These are phyloP conservation scores for Callorhinus ursinus DNA, from an alignment of 2,113 vertebrate genomes.

Conservation along the genomic window DNA sequence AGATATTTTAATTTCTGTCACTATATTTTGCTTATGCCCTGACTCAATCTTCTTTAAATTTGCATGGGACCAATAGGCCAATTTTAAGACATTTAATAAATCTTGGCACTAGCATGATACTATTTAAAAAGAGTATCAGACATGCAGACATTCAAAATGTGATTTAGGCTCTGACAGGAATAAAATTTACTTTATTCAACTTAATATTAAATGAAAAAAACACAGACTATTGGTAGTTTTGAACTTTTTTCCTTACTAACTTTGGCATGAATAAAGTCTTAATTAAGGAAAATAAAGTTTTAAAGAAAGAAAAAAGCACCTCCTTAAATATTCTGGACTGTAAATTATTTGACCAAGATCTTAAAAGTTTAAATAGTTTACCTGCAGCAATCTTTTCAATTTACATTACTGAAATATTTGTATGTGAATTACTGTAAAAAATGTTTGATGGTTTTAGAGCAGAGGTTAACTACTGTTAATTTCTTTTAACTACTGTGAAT, in stretches of 20 bases:
- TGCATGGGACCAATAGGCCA: not conserved
- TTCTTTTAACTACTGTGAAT: conserved; percentile 38
- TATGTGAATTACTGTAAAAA: conserved; percentile 30
- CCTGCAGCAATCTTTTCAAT: conserved; percentile 30
- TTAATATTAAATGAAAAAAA: conserved; percentile 48
- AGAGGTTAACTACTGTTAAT: conserved; percentile 46
- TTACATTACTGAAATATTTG: conserved; percentile 41
- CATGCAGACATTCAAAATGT: conserved; percentile 34
- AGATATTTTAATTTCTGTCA: not conserved
- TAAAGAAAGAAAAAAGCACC: conserved; percentile 54
- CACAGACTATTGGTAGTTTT: not conserved
- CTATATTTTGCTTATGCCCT: not conserved
- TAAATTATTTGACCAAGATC: conserved; percentile 60
- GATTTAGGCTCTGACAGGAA: not conserved
- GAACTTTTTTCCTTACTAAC: conserved; percentile 41
- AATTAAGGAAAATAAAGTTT: conserved; percentile 73
- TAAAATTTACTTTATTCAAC: conserved; percentile 48
- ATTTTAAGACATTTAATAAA: conserved; percentile 48
- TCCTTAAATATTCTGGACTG: conserved; percentile 55
- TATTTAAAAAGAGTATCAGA: conserved; percentile 46
- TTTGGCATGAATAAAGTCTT: conserved; percentile 75
- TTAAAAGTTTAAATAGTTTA: conserved; percentile 32
- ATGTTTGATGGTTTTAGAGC: conserved; percentile 10
- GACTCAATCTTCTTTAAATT: not conserved
- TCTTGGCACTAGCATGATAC: conserved; percentile 47